These are phyloP conservation scores for Chelonoidis abingdonii DNA, from an alignment of 2,113 vertebrate genomes.

Conservation along the genomic window DNA sequence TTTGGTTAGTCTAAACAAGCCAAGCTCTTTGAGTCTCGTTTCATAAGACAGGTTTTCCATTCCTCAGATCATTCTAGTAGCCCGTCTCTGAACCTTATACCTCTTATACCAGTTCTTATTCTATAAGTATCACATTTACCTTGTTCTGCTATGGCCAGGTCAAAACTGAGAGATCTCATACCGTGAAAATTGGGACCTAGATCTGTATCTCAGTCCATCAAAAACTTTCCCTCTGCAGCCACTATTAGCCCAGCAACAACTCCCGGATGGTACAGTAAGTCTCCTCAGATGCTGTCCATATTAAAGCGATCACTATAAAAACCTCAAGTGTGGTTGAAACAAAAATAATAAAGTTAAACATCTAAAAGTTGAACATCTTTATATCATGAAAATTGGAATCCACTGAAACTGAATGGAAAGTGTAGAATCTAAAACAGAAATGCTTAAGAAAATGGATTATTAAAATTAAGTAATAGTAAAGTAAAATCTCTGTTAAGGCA, in stretches of 20 bases:
- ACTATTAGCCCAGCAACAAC: background rate
- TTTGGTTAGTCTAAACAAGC: too few relatives aligned
- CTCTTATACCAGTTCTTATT: background rate
- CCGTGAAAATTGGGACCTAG: background rate
- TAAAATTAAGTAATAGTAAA: background rate
- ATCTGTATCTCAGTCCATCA: background rate
- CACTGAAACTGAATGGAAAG: background rate
- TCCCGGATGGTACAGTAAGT: background rate
- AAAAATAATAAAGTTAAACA: background rate
- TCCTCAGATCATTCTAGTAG: too few relatives aligned
- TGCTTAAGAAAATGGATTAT: background rate
- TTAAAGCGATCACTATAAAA: background rate
- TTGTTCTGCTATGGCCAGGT: background rate
- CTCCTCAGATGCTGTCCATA: background rate
- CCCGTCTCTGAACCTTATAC: too few relatives aligned
- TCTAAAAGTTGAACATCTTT: background rate
- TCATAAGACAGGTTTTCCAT: too few relatives aligned
- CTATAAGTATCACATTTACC: background rate
- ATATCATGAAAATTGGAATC: background rate
- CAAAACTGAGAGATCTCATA: background rate
- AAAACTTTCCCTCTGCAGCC: background rate
- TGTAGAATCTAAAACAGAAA: background rate
- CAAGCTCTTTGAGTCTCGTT: too few relatives aligned
- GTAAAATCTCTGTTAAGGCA: background rate
- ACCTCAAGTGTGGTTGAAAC: background rate